A percentile compares a stretch with the other conserved stretches of the same genome.
Evolutionary conservation across 1,140 invertebrate species (phyloP).

Genomic region (Drosophila elegans): DNA sequence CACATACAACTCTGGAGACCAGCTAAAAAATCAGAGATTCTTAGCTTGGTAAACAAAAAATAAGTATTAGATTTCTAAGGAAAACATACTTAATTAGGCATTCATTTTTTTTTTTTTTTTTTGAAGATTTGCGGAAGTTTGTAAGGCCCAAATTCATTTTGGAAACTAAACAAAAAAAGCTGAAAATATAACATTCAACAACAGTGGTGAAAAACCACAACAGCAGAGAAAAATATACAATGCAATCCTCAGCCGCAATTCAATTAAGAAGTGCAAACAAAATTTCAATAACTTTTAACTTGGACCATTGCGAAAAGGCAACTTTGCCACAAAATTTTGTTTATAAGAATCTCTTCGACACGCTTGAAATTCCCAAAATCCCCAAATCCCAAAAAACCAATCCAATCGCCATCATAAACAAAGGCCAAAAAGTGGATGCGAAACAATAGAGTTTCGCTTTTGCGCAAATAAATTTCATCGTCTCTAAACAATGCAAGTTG

Average conservation of each 20-base stretch:
- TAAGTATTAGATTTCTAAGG: no score
- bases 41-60: no score
- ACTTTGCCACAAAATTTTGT: constrained; percentile 59
- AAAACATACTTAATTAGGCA: no score
- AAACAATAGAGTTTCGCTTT: constrained; percentile 25
- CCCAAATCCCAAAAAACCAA: constrained; percentile 36
- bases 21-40: no score
- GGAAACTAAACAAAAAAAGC: no score
- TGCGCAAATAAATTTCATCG: constrained; percentile 57
- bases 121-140: no score
- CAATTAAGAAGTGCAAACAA: constrained; percentile 42
- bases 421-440: constrained; percentile 28
- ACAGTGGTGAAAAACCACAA: no score
- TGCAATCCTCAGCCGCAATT: background rate
- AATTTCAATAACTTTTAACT: constrained; percentile 40
- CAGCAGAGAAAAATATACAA: constrained; percentile 1
- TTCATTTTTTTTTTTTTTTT: no score
- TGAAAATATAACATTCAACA: no score
- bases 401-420: constrained; percentile 31
- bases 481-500: constrained; percentile 70
- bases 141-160: no score
- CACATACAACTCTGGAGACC: background rate
- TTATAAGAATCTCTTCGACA: constrained; percentile 47
- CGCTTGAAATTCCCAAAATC: constrained; percentile 22
- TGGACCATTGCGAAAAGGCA: constrained; percentile 16